These are phyloP conservation scores for Porites rus DNA, from an alignment of 92 coral and sea anemone genomes.

Conservation along the genomic window DNA sequence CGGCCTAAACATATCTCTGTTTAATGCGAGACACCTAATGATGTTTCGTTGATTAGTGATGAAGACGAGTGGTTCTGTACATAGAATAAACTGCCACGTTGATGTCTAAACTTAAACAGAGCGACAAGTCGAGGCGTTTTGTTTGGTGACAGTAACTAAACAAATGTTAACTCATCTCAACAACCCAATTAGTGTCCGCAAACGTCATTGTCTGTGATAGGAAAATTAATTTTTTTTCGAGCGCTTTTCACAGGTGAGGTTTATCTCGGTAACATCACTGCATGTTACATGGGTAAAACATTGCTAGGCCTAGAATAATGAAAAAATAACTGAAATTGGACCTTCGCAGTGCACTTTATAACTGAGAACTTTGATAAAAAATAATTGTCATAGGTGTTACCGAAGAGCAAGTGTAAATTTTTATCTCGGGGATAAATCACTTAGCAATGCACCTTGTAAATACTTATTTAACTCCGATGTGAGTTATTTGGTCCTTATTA, in stretches of 20 bases:
- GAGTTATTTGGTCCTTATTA: background rate
- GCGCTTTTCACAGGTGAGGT: background rate
- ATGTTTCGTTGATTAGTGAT: background rate
- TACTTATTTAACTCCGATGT: background rate
- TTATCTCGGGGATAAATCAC: background rate
- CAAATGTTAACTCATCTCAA: conserved; percentile 33
- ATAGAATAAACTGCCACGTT: conserved; percentile 24
- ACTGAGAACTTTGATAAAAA: background rate
- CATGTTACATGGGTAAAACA: too few species aligned
- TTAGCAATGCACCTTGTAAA: background rate
- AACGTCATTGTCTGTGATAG: background rate
- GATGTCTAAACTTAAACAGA: conserved; percentile 23
- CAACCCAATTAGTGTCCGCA: conserved; percentile 5
- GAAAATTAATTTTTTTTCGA: background rate
- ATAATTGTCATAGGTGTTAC: background rate
- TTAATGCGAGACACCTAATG: background rate
- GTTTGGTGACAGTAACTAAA: conserved; percentile 30
- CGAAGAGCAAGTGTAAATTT: background rate
- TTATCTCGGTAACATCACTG: background rate
- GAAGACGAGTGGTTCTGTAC: background rate
- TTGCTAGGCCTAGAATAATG: too few species aligned
- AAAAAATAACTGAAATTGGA: too few species aligned
- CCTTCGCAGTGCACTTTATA: background rate
- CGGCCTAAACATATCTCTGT: conserved; percentile 5
- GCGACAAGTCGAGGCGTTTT: conserved; percentile 2